phyloP scores from a whole-genome alignment of 2,888 invertebrate species.

The Cataglyphis albicans region DNA sequence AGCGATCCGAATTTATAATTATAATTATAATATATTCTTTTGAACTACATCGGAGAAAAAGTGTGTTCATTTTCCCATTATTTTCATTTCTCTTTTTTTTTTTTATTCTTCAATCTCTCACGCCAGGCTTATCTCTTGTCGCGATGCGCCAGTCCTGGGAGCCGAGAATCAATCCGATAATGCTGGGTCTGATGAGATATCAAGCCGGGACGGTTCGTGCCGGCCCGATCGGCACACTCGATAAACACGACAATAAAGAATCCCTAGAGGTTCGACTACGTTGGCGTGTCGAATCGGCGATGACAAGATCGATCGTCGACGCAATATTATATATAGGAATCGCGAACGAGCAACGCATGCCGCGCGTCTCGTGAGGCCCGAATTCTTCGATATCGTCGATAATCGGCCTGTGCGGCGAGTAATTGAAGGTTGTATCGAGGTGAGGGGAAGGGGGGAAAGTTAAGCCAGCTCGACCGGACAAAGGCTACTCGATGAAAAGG shows the following conservation, averaged over 20 bases:
- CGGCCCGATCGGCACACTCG: constrained; percentile 56
- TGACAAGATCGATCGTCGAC: constrained; percentile 40
- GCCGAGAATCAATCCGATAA: constrained; percentile 60
- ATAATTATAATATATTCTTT: background rate
- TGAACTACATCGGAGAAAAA: background rate
- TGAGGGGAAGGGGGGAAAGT: background rate
- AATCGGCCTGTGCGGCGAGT: constrained; percentile 21
- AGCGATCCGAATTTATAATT: background rate
- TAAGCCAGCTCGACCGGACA: constrained; percentile 43
- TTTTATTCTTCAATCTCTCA: constrained; percentile 7
- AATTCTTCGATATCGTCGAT: constrained; percentile 38
- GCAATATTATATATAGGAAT: constrained; percentile 18
- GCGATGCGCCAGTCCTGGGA: constrained; percentile 25
- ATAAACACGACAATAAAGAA: constrained; percentile 68
- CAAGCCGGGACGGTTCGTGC: constrained; percentile 57
- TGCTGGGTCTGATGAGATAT: constrained; percentile 61
- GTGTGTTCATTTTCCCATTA: background rate
- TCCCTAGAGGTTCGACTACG: constrained; percentile 52
- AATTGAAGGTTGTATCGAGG: constrained; percentile 41
- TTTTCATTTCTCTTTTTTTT: background rate
- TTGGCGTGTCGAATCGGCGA: constrained; percentile 49
- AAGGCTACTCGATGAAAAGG: constrained; percentile 20
- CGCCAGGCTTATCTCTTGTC: constrained; percentile 37
- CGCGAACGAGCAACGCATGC: constrained; percentile 35
- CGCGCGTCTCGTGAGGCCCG: constrained; percentile 6